phyloP scores from a whole-genome alignment of 1,140 invertebrate species.

The Drosophila seguyi region DNA sequence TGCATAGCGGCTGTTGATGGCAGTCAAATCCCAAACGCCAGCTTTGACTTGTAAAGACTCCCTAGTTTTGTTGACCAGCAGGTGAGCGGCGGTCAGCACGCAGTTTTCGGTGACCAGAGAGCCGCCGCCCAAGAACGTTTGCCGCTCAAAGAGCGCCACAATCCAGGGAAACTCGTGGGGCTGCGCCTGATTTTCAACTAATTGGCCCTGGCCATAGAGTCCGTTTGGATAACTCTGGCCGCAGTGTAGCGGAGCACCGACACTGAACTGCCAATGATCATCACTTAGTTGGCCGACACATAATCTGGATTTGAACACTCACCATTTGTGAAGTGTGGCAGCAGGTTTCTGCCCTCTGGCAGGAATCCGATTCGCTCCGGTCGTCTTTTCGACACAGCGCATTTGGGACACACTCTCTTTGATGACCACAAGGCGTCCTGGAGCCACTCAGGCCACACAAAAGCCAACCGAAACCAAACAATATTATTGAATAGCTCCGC shows the following conservation, averaged over 20 bases:
- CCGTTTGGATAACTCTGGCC: conserved; percentile 1
- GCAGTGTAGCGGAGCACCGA: background rate
- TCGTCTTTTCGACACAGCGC: background rate
- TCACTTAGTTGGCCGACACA: no score
- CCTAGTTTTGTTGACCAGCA: background rate
- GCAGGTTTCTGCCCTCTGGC: background rate
- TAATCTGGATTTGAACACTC: background rate
- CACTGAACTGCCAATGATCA: background rate
- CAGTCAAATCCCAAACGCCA: background rate
- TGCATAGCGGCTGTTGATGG: background rate
- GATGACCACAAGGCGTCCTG: background rate
- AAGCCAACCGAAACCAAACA: background rate
- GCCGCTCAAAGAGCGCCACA: background rate
- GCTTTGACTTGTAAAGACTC: no score
- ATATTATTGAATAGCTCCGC: background rate
- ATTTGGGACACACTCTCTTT: conserved; percentile 10
- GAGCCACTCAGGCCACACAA: background rate
- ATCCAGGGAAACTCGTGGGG: conserved; percentile 14
- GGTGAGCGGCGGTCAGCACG: conserved; percentile 5
- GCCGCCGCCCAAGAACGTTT: background rate
- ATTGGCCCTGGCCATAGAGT: background rate
- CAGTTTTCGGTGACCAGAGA: conserved; percentile 17
- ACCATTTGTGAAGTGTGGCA: conserved; percentile 1
- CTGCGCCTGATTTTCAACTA: background rate
- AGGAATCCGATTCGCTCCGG: background rate